Evolutionary conservation across 2,888 invertebrate genomes (phyloP).

Genomic region (Epistrophe grossulariae): DNA sequence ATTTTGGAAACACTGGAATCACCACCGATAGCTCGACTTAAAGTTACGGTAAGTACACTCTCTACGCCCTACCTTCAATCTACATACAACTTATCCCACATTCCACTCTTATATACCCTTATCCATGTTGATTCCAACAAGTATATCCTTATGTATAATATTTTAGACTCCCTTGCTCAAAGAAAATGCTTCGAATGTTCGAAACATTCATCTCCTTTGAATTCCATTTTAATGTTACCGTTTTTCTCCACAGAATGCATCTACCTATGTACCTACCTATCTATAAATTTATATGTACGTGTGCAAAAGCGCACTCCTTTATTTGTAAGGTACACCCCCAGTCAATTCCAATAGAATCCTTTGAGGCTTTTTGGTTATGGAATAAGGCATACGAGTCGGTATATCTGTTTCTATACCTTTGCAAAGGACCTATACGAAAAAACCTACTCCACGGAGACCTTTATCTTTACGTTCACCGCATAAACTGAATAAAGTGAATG

Average conservation of each 20-base stretch:
- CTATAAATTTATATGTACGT: background rate
- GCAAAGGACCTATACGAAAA: background rate
- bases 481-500: constrained; percentile 71
- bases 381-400: constrained; percentile 6
- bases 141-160: constrained; percentile 31
- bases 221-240: constrained; percentile 53
- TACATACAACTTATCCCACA: background rate
- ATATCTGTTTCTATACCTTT: constrained; percentile 1
- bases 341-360: constrained; percentile 10
- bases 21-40: constrained; percentile 83
- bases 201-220: constrained; percentile 65
- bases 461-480: constrained; percentile 55
- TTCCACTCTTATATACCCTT: background rate
- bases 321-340: constrained; percentile 24
- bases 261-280: too few relatives aligned
- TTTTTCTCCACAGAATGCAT: background rate
- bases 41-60: constrained; percentile 82
- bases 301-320: constrained; percentile 31
- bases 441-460: constrained; percentile 29
- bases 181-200: constrained; percentile 57
- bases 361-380: constrained; percentile 20
- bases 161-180: constrained; percentile 31
- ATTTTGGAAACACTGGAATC: constrained; percentile 83
- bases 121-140: constrained; percentile 25
- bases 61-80: background rate